Base-by-base conservation (phyloP, 2,888 invertebrate genomes). In the Platypus cylindrus region DNA sequence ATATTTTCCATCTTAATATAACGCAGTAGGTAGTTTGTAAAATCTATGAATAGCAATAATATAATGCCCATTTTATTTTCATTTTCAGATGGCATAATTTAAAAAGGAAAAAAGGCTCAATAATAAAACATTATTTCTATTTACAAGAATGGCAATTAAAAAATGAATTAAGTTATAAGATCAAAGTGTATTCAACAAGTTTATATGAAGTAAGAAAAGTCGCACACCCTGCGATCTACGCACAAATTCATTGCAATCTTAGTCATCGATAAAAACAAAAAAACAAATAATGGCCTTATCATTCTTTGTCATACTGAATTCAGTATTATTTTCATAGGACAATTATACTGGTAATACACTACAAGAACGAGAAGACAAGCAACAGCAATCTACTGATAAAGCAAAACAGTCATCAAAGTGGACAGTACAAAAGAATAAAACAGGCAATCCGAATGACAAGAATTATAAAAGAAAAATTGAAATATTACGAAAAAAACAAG, bases 121-220 rank as follows among this genome's bases (percentile, higher is more conserved):
- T 17, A 3, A 43, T 65, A 54, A 59, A 64, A 56, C 58, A 66
- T 52, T 46, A 68, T 48, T 56, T 69, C 37, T 70, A 69, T 43
- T 60, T 69, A 34, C 65, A 66, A 39, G 66, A 65, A 32, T 69
- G 69, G 68, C 65, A 66, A 38, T 55, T 70, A 31, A 68, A 69
- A 48, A 63, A 62, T 40, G 67, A 68, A 50, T 52, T 59, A 34
- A 59, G 56, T 15, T 34, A 32, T 25, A 43, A 43, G 14, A 39
- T 43, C 16, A 43, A 43, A 17, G 37, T 32, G 13, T 43, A 43
- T 20, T 45, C 56, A 8, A 36, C 32, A 16, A 36, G 26, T 24
- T 17, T 40, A 27, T 18, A 40, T 23, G 30, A 17, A 11, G 39
- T 39, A 32, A 32, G 38, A 31, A 34, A 2, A 7, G 13, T 23